A percentile compares a stretch with the other conserved stretches of the same genome.
These are phyloP conservation scores for Neoscelio sp. DNA, from an alignment of 2,888 invertebrate species.

Conservation along the genomic window DNA sequence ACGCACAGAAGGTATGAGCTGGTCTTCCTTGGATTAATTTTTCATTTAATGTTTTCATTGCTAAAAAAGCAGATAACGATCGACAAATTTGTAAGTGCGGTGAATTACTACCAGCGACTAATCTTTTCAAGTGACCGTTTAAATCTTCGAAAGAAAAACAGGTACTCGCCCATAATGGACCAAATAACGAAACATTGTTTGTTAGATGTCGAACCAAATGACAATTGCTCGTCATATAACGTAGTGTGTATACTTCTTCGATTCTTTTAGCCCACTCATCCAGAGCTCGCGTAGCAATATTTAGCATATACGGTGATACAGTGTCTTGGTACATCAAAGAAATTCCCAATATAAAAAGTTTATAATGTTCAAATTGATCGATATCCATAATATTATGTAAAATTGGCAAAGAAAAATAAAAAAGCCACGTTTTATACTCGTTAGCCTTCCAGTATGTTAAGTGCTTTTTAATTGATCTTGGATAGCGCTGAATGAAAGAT, in stretches of 20 bases:
- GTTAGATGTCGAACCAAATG: constrained; percentile 69
- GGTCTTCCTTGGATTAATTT: constrained; percentile 3
- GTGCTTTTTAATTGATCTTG: constrained; percentile 55
- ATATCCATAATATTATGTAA: constrained; percentile 62
- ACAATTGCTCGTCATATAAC: constrained; percentile 66
- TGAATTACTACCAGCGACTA: constrained; percentile 27
- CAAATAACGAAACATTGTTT: constrained; percentile 50
- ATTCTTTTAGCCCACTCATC: constrained; percentile 58
- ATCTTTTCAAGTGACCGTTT: constrained; percentile 37
- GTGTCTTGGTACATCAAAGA: constrained; percentile 53
- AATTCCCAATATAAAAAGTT: constrained; percentile 44
- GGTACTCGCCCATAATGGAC: constrained; percentile 23
- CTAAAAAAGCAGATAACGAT: constrained; percentile 23
- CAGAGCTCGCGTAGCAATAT: constrained; percentile 40
- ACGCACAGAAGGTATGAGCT: background rate
- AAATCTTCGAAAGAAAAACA: constrained; percentile 47
- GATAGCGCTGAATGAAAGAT: constrained; percentile 52
- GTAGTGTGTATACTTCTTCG: constrained; percentile 64
- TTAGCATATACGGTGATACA: constrained; percentile 47
- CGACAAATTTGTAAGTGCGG: constrained; percentile 38
- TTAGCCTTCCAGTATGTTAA: constrained; percentile 66
- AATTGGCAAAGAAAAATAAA: constrained; percentile 67
- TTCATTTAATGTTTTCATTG: constrained; percentile 33
- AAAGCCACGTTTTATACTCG: constrained; percentile 66
- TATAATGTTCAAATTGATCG: constrained; percentile 65